Evolutionary conservation across 2,888 invertebrate genomes (phyloP), one percentile per base, ranked within the genome.

Genomic region (Drosophila nigricruria): DNA sequence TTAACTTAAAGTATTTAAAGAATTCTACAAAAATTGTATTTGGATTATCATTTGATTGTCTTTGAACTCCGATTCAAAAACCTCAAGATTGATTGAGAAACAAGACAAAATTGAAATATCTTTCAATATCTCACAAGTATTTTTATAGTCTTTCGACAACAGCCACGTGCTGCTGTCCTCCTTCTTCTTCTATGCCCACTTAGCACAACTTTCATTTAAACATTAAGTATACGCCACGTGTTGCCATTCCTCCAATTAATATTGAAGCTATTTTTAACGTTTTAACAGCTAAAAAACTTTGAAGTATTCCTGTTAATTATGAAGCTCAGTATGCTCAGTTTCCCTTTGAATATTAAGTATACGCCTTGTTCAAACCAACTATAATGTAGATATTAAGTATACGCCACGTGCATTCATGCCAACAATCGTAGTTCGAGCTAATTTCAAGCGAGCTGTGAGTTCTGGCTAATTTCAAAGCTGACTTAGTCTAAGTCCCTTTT

Each of bases 271-370:
- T 27, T n/a, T 27, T n/a, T n/a, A n/a, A n/a, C n/a, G 27, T 27
- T 0, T 25, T 5, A 9, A 25, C 23, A 25, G 9, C 25, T 5
- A 45, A 8, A 45, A n/a, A 45, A 40, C n/a, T 47, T 16, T n/a
- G 16, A 25, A 47, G 16, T 27, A 27, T 47, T 30, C 12, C 0
- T 12, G 47, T 18, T 12, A 49, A 47, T 2, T 18, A 12, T n/a
- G 3, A 1, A 18, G 12, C 10, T 47, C 12, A 27, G 18, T 5
- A 32, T 10, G 5, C 12, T 18, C 6, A 8, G 20, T 18, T 18
- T n/a, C 18, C 12, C 49, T 49, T 49, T 49, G 12, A 6, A 32
- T 50, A 32, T 50, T 32, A 50, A 50, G 50, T 32, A 30, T 49
- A 50, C 34, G 34, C 36, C 36, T 10, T 9, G 14, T 5, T 53